Base-by-base conservation (phyloP, 2,797 vertebrate genomes). In the Falco concolor region DNA sequence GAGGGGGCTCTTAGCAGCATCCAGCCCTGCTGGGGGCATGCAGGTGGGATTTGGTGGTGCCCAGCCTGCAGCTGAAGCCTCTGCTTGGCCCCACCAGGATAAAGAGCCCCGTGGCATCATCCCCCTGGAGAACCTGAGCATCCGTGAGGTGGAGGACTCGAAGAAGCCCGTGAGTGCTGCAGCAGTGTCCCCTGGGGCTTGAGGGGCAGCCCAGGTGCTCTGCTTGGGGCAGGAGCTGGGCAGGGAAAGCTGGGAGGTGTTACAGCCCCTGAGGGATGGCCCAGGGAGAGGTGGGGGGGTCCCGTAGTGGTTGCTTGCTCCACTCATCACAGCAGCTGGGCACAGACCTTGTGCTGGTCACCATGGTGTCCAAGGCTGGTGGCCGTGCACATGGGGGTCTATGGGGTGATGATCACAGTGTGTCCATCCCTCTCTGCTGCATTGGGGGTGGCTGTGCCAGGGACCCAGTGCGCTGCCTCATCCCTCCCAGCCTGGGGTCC, bases 51-150 rank as follows among this genome's bases (percentile, higher is more conserved):
- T 25, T 30, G 45, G 70, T 13, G 3, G 21, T 34, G 42, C 42
- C n/a, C 13, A 8, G 27, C 60, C 57, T n/a, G 24, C 28, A 12
- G 40, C 89, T 92, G 8, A 93, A 44, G 14, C 13, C 57, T 75
- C 64, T 67, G 53, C 60, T 47, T 24, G 42, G 23, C 38, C 10
- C 1, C 59, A 52, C 21, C 80, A 99, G 99, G 99, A 99, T 87
- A 99, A 99, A 96, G 99, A 99, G 97, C 99, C 99, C 22, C 98
- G 99, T 64, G 99, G 99, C 52, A 99, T 99, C 89, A 99, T 99
- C 91, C 99, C 99, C 1, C 83, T 99, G 90, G 99, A 99, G 97
- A 99, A 99, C 95, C 98, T 99, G 89, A 99, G 99, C 93, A 99
- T 99, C 95, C 98, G 99, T 7, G 99, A 99, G 91, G 99, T 99